Percentiles rank a stretch among this genome's conserved stretches.
phyloP scores from a whole-genome alignment of 2,797 vertebrate genomes.

The Thalassophryne amazonica region DNA sequence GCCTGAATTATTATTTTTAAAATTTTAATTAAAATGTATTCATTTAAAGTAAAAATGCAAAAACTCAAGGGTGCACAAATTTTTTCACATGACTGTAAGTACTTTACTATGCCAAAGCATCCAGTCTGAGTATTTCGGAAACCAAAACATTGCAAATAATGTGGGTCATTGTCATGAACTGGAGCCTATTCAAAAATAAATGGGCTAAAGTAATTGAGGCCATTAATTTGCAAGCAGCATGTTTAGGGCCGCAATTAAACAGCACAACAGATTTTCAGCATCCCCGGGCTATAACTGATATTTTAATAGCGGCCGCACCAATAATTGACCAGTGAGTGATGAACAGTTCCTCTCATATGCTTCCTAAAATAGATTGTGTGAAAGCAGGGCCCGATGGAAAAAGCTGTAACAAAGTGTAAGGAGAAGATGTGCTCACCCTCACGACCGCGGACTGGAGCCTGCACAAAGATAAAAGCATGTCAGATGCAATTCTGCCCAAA shows the following conservation, averaged over 20 bases:
- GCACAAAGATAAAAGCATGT: constrained; percentile 84
- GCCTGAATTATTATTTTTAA: no score
- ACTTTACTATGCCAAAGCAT: constrained; percentile 9
- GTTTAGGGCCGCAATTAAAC: constrained; percentile 50
- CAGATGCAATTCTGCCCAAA: constrained; percentile 73
- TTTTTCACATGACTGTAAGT: no score
- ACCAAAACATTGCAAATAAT: constrained; percentile 45
- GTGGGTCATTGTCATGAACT: constrained; percentile 47
- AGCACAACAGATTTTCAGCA: constrained; percentile 28
- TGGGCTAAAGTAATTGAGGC: constrained; percentile 50
- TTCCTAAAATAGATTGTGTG: constrained; percentile 74
- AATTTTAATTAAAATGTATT: no score
- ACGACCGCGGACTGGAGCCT: constrained; percentile 53
- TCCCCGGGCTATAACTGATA: constrained; percentile 29
- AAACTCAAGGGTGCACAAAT: no score
- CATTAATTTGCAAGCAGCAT: constrained; percentile 46
- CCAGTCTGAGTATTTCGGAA: constrained; percentile 19
- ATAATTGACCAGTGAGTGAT: constrained; percentile 48
- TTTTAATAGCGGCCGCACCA: constrained; percentile 39
- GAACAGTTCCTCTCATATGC: constrained; percentile 60
- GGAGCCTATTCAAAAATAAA: constrained; percentile 56
- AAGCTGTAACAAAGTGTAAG: constrained; percentile 44
- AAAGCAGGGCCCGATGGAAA: constrained; percentile 64
- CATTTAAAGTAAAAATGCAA: no score
- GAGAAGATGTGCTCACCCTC: constrained; percentile 57